A percentile compares a stretch with the other conserved stretches of the same genome.
Conservation (phyloP, 37 sponge, comb jelly and placozoan genomes). For the Crambe crambe region DNA sequence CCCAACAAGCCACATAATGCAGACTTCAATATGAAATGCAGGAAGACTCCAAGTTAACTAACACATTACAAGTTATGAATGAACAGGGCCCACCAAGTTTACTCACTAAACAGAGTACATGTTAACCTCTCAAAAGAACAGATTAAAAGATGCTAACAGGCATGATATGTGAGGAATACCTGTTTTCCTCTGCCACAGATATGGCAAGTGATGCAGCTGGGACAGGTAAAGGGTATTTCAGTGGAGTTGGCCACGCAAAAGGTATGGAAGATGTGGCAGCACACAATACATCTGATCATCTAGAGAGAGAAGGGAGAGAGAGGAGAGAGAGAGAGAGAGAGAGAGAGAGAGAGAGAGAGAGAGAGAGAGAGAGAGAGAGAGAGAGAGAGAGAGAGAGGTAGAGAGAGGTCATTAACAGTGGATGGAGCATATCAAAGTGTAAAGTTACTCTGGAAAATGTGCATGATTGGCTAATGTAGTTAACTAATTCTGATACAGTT, state of each 20-base stretch:
- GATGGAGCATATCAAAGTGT: not conserved
- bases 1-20: too few species aligned
- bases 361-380: slow-evolving; percentile 9
- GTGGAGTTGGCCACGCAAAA: slow-evolving; percentile 47
- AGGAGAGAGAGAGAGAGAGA: slow-evolving; percentile 24
- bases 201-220: slow-evolving; percentile 47
- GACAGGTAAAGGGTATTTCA: slow-evolving; percentile 40
- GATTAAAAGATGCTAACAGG: not conserved
- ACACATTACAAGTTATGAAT: too few species aligned
- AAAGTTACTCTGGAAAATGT: not conserved
- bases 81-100: too few species aligned
- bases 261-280: slow-evolving; percentile 62
- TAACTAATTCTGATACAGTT: not conserved
- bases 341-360: slow-evolving; percentile 25
- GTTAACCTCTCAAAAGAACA: too few species aligned
- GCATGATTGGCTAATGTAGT: too few species aligned
- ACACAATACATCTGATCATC: slow-evolving; percentile 57
- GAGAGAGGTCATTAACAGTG: not conserved
- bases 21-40: too few species aligned
- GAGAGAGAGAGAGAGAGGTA: not conserved
- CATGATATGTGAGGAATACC: too few species aligned
- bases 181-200: slow-evolving; percentile 59
- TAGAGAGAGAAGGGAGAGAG: not conserved
- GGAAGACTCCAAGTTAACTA: too few species aligned
- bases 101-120: too few species aligned